phyloP scores from a whole-genome alignment of 2,113 vertebrate species.

The Hemiprocne comata region DNA sequence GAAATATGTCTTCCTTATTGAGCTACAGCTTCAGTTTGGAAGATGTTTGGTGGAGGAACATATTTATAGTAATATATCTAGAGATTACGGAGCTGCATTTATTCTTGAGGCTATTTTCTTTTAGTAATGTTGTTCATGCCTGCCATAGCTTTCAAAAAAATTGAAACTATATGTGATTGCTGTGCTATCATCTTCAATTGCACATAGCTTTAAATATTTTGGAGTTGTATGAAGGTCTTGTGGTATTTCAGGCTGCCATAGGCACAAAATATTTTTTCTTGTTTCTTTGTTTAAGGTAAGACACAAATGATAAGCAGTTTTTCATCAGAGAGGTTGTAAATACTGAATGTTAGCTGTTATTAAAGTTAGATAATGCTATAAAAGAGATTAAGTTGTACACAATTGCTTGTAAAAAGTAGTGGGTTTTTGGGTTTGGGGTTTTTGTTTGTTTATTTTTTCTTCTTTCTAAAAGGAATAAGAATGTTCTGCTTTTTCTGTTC shows the following conservation, averaged over 20 bases:
- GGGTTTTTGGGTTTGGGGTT: background rate
- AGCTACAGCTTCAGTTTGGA: constrained; percentile 50
- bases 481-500: background rate
- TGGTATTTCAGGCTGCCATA: background rate
- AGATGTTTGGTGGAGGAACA: background rate
- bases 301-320: background rate
- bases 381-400: constrained; percentile 2
- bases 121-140: background rate
- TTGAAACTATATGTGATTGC: background rate
- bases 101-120: constrained; percentile 1
- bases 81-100: background rate
- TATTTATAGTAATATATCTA: constrained; percentile 27
- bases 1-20: constrained; percentile 66
- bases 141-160: background rate
- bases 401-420: background rate
- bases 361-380: constrained; percentile 16
- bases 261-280: background rate
- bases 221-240: background rate
- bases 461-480: background rate
- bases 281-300: background rate
- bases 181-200: background rate
- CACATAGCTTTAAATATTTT: constrained; percentile 9
- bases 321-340: background rate
- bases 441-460: no score
- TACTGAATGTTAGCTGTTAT: background rate